Evolutionary conservation across 2,113 vertebrate genomes (phyloP).

Genomic region (Hystrix brachyura): DNA sequence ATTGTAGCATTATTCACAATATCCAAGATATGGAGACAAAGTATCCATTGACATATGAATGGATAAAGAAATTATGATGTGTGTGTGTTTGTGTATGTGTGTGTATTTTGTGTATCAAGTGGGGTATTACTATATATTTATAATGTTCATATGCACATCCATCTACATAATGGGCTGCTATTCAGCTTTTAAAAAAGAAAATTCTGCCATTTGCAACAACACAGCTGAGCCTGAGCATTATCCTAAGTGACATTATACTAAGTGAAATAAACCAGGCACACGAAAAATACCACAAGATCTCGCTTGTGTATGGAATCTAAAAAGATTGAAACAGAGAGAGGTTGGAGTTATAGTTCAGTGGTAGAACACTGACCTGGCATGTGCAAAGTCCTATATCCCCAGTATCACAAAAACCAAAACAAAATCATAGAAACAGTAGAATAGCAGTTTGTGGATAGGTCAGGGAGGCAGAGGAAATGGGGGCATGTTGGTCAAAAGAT

Average conservation of each 20-base stretch:
- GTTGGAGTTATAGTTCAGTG: not conserved
- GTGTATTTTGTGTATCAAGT: not conserved
- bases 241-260: not conserved
- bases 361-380: not conserved
- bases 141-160: not conserved
- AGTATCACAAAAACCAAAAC: not conserved
- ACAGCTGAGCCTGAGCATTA: not conserved
- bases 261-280: not conserved
- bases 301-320: not conserved
- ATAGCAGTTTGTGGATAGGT: not conserved
- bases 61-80: not conserved
- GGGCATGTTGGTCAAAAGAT: not conserved
- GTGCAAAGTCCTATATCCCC: not conserved
- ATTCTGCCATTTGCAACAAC: not conserved
- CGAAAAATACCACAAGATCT: not conserved
- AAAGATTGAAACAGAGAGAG: not conserved
- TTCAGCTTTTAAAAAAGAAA: not conserved
- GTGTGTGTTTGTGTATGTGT: not conserved
- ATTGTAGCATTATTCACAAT: not conserved
- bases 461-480: not conserved
- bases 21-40: not conserved
- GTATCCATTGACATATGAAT: not conserved
- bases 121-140: not conserved
- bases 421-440: not conserved
- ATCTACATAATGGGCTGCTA: not conserved